A percentile compares a stretch with the other conserved stretches of the same genome.
Evolutionary conservation across 2,888 invertebrate genomes (phyloP).

Genomic region (Tyria jacobaeae): DNA sequence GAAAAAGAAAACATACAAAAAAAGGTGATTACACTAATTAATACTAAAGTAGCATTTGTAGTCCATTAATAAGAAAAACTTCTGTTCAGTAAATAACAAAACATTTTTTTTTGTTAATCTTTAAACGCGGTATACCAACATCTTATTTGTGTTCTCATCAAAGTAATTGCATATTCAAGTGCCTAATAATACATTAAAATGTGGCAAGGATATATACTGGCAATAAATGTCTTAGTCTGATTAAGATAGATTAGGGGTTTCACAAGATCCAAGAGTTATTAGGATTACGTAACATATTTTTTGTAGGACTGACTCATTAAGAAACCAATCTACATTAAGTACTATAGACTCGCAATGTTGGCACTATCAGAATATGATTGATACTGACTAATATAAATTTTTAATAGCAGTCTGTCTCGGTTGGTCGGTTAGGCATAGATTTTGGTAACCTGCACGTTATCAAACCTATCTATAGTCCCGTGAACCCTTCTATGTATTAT

Average conservation of each 20-base stretch:
- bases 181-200: too few relatives aligned
- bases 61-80: constrained; percentile 29
- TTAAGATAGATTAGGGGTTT: too few relatives aligned
- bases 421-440: too few relatives aligned
- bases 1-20: not conserved
- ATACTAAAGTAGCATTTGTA: constrained; percentile 30
- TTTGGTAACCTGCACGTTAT: not conserved
- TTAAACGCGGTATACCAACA: not conserved
- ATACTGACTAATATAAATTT: too few relatives aligned
- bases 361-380: too few relatives aligned
- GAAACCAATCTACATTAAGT: not conserved
- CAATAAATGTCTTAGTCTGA: too few relatives aligned
- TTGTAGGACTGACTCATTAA: not conserved
- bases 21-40: constrained; percentile 27
- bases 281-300: not conserved
- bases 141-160: not conserved
- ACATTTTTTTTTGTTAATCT: not conserved
- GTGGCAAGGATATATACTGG: too few relatives aligned
- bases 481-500: not conserved
- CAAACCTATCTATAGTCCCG: not conserved
- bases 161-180: not conserved
- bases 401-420: too few relatives aligned
- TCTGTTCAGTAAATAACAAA: not conserved
- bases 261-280: not conserved
- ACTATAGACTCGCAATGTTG: not conserved